Evolutionary conservation across 2,113 vertebrate species (phyloP).

Genomic region (Albula glossodonta): DNA sequence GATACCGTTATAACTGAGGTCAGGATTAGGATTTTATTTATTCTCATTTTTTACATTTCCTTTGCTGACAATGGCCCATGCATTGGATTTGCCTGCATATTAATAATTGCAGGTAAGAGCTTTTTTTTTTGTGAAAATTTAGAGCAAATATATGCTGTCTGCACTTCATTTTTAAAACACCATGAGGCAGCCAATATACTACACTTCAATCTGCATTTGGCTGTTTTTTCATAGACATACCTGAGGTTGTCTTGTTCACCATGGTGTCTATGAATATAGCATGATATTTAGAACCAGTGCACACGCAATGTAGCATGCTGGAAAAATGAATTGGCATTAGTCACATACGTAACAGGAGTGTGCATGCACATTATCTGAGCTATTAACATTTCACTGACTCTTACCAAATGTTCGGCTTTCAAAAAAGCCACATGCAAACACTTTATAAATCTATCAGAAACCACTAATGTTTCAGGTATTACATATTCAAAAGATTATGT

Average conservation of each 20-base stretch:
- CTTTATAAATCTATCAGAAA: background rate
- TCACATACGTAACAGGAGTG: background rate
- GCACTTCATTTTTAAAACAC: background rate
- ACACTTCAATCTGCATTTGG: background rate
- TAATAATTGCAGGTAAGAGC: background rate
- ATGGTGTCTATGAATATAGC: background rate
- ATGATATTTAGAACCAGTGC: background rate
- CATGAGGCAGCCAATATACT: background rate
- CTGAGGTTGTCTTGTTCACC: background rate
- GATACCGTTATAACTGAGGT: background rate
- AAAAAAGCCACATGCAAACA: background rate
- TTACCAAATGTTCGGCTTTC: background rate
- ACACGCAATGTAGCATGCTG: background rate
- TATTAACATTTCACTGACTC: background rate
- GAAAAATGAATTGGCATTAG: background rate
- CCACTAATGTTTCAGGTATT: background rate
- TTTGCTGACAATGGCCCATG: background rate
- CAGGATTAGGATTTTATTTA: background rate
- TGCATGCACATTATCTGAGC: background rate
- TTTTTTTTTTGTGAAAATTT: background rate
- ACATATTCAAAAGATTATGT: background rate
- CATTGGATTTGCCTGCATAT: background rate
- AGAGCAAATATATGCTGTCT: background rate
- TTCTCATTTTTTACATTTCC: background rate
- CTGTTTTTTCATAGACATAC: background rate